Evolutionary conservation across 2,888 invertebrate species (phyloP).

Genomic region (Ischnus inquisitorius): DNA sequence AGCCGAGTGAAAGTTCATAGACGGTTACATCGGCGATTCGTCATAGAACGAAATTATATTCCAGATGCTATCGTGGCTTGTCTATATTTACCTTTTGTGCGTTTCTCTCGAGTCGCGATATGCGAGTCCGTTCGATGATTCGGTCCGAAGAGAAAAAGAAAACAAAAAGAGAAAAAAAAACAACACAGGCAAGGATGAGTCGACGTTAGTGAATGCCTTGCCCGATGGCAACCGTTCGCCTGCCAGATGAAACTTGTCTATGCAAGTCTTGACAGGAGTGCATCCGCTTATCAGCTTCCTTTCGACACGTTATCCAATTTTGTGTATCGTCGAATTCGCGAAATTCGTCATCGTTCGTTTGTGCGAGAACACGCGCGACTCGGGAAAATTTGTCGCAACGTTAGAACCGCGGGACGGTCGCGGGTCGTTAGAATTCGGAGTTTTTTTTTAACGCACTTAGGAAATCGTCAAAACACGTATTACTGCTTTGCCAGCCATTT

Average conservation of each 20-base stretch:
- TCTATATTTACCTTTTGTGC: conserved; percentile 58
- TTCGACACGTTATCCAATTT: conserved; percentile 40
- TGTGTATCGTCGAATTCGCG: neutral
- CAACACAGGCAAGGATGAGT: neutral
- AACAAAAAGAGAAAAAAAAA: neutral
- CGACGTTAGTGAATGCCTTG: conserved; percentile 42
- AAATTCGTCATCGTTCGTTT: conserved; percentile 6
- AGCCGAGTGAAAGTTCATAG: conserved; percentile 52
- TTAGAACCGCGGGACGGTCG: conserved; percentile 33
- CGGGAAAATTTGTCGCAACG: neutral
- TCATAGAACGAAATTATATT: conserved; percentile 53
- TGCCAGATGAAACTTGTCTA: conserved; percentile 72
- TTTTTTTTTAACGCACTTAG: conserved; percentile 45
- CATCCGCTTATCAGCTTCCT: conserved; percentile 47
- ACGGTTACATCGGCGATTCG: conserved; percentile 51
- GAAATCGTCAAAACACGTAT: conserved; percentile 78
- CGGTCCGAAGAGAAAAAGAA: neutral
- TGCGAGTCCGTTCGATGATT: neutral
- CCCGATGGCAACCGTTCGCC: conserved; percentile 67
- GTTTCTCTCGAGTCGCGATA: neutral
- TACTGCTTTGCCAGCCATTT: conserved; percentile 78
- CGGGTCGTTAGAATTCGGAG: conserved; percentile 2
- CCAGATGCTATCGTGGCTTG: conserved; percentile 45
- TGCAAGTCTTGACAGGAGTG: conserved; percentile 73
- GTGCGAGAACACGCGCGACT: neutral